phyloP scores from a whole-genome alignment of 2,797 vertebrate genomes.

The Neostethus bicornis region DNA sequence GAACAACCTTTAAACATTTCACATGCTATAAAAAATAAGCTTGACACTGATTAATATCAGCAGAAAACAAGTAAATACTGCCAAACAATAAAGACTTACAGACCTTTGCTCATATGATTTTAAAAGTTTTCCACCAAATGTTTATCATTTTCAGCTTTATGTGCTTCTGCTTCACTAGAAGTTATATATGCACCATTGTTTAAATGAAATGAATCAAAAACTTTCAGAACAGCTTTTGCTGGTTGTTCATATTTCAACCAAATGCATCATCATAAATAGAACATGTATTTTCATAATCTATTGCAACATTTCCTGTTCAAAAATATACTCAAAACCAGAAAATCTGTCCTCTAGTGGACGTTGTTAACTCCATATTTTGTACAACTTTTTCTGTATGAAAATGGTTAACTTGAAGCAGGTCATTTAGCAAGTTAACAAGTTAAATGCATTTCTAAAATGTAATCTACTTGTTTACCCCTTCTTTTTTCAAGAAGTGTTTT shows the following conservation, averaged over 20 bases:
- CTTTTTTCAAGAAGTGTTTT: too few species aligned
- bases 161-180: neutral
- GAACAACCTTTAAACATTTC: slow-evolving; percentile 14
- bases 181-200: neutral
- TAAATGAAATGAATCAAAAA: neutral
- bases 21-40: slow-evolving; percentile 5
- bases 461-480: too few species aligned
- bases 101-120: neutral
- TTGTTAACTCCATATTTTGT: too few species aligned
- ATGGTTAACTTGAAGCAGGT: too few species aligned
- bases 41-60: neutral
- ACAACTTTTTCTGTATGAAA: too few species aligned
- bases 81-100: neutral
- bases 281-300: too few species aligned
- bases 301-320: too few species aligned
- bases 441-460: too few species aligned
- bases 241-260: neutral
- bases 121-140: neutral
- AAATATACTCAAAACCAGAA: too few species aligned
- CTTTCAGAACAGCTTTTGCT: neutral
- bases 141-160: neutral
- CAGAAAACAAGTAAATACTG: neutral
- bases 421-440: too few species aligned
- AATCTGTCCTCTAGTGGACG: too few species aligned
- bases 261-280: too few species aligned